A percentile compares a stretch with the other conserved stretches of the same genome.
Conservation (phyloP, 2,888 invertebrate species). For the Acrobasis consociella region DNA sequence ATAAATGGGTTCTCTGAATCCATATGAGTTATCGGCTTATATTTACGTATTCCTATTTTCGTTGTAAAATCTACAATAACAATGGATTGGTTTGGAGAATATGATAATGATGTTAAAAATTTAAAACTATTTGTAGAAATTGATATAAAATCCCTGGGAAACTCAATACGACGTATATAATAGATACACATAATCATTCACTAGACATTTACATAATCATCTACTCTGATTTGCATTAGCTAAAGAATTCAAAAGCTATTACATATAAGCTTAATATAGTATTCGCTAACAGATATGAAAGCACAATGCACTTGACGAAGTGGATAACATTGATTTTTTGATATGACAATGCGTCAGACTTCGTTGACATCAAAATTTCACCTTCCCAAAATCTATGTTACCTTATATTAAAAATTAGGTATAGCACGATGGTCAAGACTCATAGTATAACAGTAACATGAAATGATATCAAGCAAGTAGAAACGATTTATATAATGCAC, state of each 20-base stretch:
- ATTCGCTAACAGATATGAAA: constrained; percentile 44
- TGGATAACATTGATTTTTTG: constrained; percentile 46
- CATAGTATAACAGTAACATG: not conserved
- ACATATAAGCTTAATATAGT: constrained; percentile 35
- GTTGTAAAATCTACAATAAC: constrained; percentile 78
- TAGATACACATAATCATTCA: constrained; percentile 38
- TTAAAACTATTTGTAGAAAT: not conserved
- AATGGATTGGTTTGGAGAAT: constrained; percentile 46
- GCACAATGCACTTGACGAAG: constrained; percentile 47
- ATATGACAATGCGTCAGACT: constrained; percentile 59
- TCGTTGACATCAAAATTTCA: constrained; percentile 35
- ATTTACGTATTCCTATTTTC: constrained; percentile 65
- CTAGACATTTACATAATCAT: constrained; percentile 44
- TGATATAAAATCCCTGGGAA: not conserved
- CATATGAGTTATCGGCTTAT: constrained; percentile 47
- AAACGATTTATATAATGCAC: not conserved
- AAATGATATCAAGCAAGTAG: constrained; percentile 1
- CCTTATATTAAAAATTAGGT: constrained; percentile 24
- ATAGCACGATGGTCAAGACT: constrained; percentile 13
- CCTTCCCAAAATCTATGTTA: constrained; percentile 31
- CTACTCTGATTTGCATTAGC: constrained; percentile 53
- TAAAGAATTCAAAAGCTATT: constrained; percentile 47
- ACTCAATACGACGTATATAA: constrained; percentile 24
- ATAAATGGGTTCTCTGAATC: constrained; percentile 38
- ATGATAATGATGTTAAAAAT: not conserved